phyloP scores from a whole-genome alignment of 1,140 invertebrate species.

The Piezodorus guildinii region DNA sequence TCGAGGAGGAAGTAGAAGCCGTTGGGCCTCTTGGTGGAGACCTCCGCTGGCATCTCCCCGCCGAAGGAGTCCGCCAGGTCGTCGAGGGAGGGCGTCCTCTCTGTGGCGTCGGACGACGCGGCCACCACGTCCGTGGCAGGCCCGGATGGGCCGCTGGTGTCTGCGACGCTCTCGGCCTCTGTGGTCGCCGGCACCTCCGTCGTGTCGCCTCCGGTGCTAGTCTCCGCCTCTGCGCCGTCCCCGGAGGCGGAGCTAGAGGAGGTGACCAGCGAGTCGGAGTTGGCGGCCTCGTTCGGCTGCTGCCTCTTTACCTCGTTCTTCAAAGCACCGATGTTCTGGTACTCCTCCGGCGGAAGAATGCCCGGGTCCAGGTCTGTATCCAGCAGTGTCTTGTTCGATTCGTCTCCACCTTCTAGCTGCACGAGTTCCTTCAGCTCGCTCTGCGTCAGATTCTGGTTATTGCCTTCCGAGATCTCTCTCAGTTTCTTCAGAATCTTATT shows the following conservation, averaged over 20 bases:
- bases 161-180: background rate
- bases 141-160: background rate
- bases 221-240: background rate
- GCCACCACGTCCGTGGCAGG: background rate
- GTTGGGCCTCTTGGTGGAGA: conserved; percentile 43
- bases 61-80: conserved; percentile 68
- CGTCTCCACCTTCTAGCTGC: conserved; percentile 17
- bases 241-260: background rate
- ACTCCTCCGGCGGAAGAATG: background rate
- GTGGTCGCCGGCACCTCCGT: background rate
- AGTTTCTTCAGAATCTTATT: conserved; percentile 38
- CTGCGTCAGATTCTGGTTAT: conserved; percentile 28
- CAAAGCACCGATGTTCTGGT: background rate
- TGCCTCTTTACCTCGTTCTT: conserved; percentile 15
- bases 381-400: background rate
- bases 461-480: conserved; percentile 36
- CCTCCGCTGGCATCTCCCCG: conserved; percentile 41
- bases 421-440: conserved; percentile 34
- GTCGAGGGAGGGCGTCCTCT: conserved; percentile 35
- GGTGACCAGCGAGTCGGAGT: background rate
- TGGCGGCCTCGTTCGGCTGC: background rate
- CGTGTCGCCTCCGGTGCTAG: background rate
- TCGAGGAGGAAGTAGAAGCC: conserved; percentile 73
- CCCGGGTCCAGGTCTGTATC: background rate
- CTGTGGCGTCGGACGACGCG: background rate